Conservation (phyloP, 2,888 invertebrate species). For the Trichopoda pennipes region DNA sequence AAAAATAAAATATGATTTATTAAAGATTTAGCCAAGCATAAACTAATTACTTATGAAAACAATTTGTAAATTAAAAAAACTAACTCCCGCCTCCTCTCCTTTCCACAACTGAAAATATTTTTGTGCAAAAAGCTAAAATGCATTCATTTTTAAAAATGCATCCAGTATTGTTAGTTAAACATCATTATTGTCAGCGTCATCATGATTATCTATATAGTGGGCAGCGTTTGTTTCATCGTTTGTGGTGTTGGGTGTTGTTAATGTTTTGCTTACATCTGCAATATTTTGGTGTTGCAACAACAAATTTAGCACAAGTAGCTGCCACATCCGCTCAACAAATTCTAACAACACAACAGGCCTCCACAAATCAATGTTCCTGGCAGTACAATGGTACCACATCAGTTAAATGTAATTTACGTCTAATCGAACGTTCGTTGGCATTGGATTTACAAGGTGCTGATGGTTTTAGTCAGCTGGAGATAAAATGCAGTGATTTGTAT, state of each 20-base stretch:
- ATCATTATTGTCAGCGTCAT: conserved; percentile 22
- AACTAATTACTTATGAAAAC: conserved; percentile 38
- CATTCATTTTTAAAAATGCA: conserved; percentile 49
- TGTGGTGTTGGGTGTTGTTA: conserved; percentile 45
- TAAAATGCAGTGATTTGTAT: conserved; percentile 90
- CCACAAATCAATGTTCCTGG: conserved; percentile 81
- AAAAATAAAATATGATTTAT: conserved; percentile 1
- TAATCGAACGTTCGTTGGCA: conserved; percentile 85
- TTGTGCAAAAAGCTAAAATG: conserved; percentile 4
- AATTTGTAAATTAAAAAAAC: conserved; percentile 6
- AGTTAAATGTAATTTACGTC: conserved; percentile 86
- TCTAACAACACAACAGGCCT: conserved; percentile 70
- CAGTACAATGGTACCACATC: conserved; percentile 81
- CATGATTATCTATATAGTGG: not conserved
- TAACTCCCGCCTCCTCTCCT: conserved; percentile 33
- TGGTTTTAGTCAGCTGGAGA: conserved; percentile 86
- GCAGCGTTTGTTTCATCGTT: conserved; percentile 17
- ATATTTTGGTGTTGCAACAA: conserved; percentile 66
- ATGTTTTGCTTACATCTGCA: conserved; percentile 42
- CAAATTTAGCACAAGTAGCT: conserved; percentile 64
- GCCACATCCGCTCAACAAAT: conserved; percentile 59
- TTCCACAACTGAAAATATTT: not conserved
- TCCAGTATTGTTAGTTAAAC: conserved; percentile 36
- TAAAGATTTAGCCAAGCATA: not conserved
- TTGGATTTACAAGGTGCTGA: conserved; percentile 84